Conservation (phyloP, 2,797 vertebrate genomes). For the Chromis chromis region DNA sequence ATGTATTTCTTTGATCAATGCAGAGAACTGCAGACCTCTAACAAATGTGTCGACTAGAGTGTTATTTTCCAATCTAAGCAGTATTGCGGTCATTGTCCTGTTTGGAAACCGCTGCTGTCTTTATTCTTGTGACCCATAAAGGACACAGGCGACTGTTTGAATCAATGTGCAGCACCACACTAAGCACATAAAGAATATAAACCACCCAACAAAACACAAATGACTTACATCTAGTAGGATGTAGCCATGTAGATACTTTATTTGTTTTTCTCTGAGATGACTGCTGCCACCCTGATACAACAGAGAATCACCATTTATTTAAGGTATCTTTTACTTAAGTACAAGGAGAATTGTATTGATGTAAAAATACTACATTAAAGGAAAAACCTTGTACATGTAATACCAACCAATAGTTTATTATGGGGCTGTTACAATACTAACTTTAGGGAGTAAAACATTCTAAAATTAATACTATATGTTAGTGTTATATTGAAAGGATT, state of each 20-base stretch:
- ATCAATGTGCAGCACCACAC: background rate
- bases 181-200: background rate
- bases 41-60: conserved; percentile 29
- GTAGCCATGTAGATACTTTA: background rate
- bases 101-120: conserved; percentile 10
- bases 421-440: no score
- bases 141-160: conserved; percentile 4
- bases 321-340: background rate
- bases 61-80: conserved; percentile 15
- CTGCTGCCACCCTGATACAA: background rate
- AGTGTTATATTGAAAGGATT: no score
- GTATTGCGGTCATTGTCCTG: background rate
- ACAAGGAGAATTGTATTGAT: background rate
- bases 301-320: background rate
- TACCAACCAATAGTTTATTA: no score
- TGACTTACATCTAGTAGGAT: background rate
- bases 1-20: conserved; percentile 34
- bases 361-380: no score
- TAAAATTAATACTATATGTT: no score
- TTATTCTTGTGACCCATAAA: conserved; percentile 13
- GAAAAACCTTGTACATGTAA: no score
- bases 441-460: no score
- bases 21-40: conserved; percentile 19
- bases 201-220: background rate
- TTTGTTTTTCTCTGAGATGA: background rate